A percentile compares a stretch with the other conserved stretches of the same genome.
These are phyloP conservation scores for Melikaiella ostensackeni DNA, from an alignment of 2,888 invertebrate genomes.

Conservation along the genomic window DNA sequence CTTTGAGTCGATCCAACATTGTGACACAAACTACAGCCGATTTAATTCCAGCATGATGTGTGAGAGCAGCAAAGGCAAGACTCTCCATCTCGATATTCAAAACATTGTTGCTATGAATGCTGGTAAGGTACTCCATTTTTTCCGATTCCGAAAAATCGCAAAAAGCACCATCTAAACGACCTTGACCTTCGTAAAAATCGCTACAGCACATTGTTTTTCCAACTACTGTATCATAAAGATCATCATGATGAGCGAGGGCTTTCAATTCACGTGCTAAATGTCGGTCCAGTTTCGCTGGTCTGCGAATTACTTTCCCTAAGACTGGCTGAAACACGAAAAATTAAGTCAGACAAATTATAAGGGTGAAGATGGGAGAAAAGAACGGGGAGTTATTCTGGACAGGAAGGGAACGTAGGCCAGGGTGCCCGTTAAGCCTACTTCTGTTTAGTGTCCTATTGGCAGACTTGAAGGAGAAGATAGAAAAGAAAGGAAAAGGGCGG, in stretches of 20 bases:
- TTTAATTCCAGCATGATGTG: constrained; percentile 94
- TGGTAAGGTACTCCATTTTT: constrained; percentile 91
- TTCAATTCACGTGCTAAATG: constrained; percentile 89
- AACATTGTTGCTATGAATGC: constrained; percentile 87
- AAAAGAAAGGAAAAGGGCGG: too few species aligned
- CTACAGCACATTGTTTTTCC: constrained; percentile 98
- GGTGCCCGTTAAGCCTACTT: too few species aligned
- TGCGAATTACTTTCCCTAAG: constrained; percentile 88
- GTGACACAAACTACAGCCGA: constrained; percentile 97
- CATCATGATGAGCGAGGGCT: constrained; percentile 83
- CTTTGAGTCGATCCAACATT: constrained; percentile 92
- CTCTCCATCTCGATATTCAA: constrained; percentile 99
- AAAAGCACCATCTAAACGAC: constrained; percentile 96
- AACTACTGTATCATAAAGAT: constrained; percentile 91
- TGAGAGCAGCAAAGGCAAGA: constrained; percentile 94
- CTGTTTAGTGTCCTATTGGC: too few species aligned
- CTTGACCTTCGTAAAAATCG: constrained; percentile 99
- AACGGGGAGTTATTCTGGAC: too few species aligned
- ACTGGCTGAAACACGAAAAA: constrained; percentile 83
- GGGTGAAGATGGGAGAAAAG: too few species aligned
- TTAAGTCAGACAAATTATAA: background rate
- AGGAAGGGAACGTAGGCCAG: too few species aligned
- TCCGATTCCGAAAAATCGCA: constrained; percentile 95
- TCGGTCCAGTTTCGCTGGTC: constrained; percentile 91
- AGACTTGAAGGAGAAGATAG: too few species aligned